Base-by-base conservation (phyloP, 2,888 invertebrate species). In the Dexiosoma caninum region DNA sequence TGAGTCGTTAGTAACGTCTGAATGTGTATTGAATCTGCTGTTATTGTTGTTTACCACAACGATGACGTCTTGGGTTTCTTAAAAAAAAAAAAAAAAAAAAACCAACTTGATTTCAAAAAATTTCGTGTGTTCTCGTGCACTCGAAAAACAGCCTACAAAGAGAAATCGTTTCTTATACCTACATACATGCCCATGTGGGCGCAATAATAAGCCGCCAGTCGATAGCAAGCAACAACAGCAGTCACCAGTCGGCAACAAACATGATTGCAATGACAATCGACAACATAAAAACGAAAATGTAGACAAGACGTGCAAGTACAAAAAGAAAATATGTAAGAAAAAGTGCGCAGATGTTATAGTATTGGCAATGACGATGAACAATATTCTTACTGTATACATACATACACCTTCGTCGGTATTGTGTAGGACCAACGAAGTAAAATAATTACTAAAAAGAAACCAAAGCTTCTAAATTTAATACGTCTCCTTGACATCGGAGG, bases 101-200 rank as follows among this genome's bases (percentile, higher is more conserved):
- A 5, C 27, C 27, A n/a, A 12, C 27, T 42, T 55, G 3, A 35
- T 21, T 51, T 62, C 62, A 2, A n/a, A n/a, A n/a, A n/a, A n/a
- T n/a, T 70, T 49, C 23, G 12, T 51, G 19, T 69, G 37, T 14
- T 60, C 23, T 76, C 53, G 23, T 62, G 46, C 67, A 53, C 76
- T 66, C 49, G 60, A 67, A 76, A 44, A 42, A 19, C 67, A 76
- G 53, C 67, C 42, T 44, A 51, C 67, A 77, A 70, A 44, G 46
- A 62, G 69, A 69, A 76, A 69, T 76, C 69, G 62, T 64, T 77
- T 77, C 32, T 64, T 77, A 64, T 70, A 49, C 70, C 64, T 57
- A 71, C 62, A 70, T 71, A 64, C 46, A 70, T 71, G 70, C 46
- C 70, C 55, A 77, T 77, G 77, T 77, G 77, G 77, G 77, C 77